Base-by-base conservation (phyloP, 2,113 vertebrate species). In the Anas platyrhynchos region DNA sequence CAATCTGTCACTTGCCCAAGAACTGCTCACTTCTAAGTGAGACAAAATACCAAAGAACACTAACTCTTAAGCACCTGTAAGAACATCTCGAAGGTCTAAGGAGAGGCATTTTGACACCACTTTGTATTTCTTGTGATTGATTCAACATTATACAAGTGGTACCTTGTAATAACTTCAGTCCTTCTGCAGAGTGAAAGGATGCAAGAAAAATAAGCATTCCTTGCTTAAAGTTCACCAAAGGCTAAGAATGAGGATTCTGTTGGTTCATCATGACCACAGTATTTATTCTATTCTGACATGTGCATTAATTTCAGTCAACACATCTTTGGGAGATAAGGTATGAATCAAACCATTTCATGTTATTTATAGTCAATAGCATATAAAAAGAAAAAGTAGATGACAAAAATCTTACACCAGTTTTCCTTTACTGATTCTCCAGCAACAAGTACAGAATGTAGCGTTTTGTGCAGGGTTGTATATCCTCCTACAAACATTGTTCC, bases 111-210 rank as follows among this genome's bases (percentile, higher is more conserved):
- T 76, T 88, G 85, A 88, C 80, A 82, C 48, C 36, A 38, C 31
- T 73, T 22, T 93, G 66, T 83, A 79, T 92, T 94, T 94, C 65
- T 63, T 76, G 52, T 58, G 61, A 91, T 75, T 88, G 77, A 93
- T 91, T 92, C 83, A 91, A 48, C 48, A 17, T 36, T 52, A 46
- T 7, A 2, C 17, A 59, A 86, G 59, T 38, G 32, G 22, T 73
- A 54, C 10, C n/a, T 50, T 2, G 2, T 62, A 90, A 56, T 6
- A 78, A 46, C 86, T 91, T 61, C 48, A 58, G 46, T 65, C 71
- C 22, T 58, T 73, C 68, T 50, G 29, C 46, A 87, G n/a, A 36
- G 26, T 62, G 58, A 82, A 78, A 32, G 14, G 8, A 61, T 1
- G 1, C 17, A 81, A 68, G 69, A 91, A 78, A 83, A 86, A 72